These are phyloP conservation scores for Tokudaia muenninki DNA, from an alignment of 2,797 vertebrate genomes.

Conservation along the genomic window DNA sequence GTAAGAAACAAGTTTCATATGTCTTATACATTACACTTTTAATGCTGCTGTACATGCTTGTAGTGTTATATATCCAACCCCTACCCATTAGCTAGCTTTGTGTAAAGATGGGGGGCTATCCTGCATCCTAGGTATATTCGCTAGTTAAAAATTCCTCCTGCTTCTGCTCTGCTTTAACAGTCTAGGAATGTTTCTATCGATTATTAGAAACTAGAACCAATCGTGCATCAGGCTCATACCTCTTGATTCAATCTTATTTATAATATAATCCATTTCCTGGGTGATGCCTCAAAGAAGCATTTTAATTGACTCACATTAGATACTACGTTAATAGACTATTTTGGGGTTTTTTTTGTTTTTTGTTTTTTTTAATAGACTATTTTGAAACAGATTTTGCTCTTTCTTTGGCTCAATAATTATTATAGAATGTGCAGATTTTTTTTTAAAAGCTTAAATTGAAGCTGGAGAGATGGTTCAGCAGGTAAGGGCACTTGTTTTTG, in stretches of 20 bases:
- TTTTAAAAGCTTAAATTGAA: background rate
- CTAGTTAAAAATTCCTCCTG: background rate
- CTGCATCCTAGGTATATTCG: background rate
- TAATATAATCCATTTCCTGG: background rate
- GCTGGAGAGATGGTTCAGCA: background rate
- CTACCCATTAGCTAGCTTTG: background rate
- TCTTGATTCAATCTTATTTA: background rate
- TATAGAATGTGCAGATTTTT: background rate
- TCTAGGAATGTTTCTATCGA: background rate
- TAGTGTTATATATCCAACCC: background rate
- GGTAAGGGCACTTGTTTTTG: background rate
- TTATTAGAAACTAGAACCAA: background rate
- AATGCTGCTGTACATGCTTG: background rate
- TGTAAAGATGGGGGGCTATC: background rate
- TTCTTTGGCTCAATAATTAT: conserved; percentile 29
- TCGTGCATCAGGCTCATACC: background rate
- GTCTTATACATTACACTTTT: background rate
- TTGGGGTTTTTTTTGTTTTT: background rate
- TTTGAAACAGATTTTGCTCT: conserved; percentile 34
- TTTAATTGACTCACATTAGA: background rate
- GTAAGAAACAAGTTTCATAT: background rate
- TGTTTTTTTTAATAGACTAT: background rate
- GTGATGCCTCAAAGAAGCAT: background rate
- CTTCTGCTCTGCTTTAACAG: background rate
- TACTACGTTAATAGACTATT: background rate